Evolutionary conservation across 2,113 vertebrate species (phyloP), one percentile per base, ranked within the genome.

Genomic region (Pseudorhombus dupliciocellatus): DNA sequence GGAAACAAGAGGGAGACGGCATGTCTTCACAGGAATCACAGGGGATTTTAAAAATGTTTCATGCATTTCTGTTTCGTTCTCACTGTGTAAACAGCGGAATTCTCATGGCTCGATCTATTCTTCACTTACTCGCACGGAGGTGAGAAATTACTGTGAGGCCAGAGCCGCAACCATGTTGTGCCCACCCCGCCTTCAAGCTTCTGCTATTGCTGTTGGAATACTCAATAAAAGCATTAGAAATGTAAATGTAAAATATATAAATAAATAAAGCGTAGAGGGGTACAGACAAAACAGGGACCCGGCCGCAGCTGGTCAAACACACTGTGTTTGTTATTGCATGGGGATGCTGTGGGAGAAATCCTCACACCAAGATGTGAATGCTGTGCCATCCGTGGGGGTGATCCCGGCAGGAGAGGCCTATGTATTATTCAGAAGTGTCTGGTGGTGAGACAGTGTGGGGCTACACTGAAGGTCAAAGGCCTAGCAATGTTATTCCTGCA

Each of bases 401-500:
- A 72, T 78, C 84, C 63, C 79, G 84, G 85, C 80, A 80, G 86
- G 69, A 79, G 65, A 84, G 55, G 75, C 59, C 48, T 50, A 92
- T 91, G 89, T 89, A 89, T 90, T 93, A 92, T 93, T 91, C 88
- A 92, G 80, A 88, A 72, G 74, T 28, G 54, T 81, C 72, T 74
- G 77, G 76, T 88, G 87, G 85, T 89, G 86, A 81, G 80, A 82
- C 34, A 59, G 81, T 65, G 73, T 59, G 59, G 72, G 76, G 73
- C 79, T 63, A 55, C 65, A 54, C 66, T 83, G 84, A 92, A 92
- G 91, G 91, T 92, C 89, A 90, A 84, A 84, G 78, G 77, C 59
- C 74, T 63, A 59, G 72, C 60, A n/a, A 73, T 64, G 75, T 80
- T 70, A 72, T 77, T 76, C 58, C 77, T 90, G 75, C 77, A 70